Percentiles rank a stretch among this genome's conserved stretches.
Evolutionary conservation across 2,797 vertebrate genomes (phyloP).

Genomic region (Anolis apletophallus): DNA sequence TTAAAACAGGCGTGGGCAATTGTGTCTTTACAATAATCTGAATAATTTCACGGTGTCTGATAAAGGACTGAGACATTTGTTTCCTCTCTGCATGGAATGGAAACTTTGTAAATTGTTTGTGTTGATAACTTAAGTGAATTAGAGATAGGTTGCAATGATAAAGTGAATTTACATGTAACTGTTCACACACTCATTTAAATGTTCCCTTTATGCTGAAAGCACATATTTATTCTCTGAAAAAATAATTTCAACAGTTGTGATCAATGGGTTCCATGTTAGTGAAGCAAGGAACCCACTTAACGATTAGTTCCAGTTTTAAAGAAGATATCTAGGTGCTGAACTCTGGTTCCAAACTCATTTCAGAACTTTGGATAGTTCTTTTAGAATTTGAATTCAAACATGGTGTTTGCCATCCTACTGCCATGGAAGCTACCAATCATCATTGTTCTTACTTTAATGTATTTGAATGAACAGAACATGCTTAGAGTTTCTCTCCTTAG

Average conservation of each 20-base stretch:
- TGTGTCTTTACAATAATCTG: not conserved
- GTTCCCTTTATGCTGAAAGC: not conserved
- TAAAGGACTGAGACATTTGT: not conserved
- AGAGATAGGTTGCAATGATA: not conserved
- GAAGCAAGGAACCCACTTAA: too few species aligned
- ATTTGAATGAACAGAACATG: not conserved
- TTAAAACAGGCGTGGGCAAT: not conserved
- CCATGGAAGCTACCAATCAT: too few species aligned
- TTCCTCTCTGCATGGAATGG: not conserved
- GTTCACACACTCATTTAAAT: not conserved
- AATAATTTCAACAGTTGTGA: not conserved
- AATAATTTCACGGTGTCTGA: not conserved
- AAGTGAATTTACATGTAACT: not conserved
- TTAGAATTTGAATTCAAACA: too few species aligned
- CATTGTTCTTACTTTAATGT: not conserved
- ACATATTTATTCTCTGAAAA: not conserved
- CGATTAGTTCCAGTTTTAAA: too few species aligned
- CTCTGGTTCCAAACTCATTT: too few species aligned
- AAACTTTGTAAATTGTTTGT: too few species aligned
- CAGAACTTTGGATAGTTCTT: too few species aligned
- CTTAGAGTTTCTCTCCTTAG: not conserved
- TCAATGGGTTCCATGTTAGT: too few species aligned
- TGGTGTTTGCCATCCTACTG: too few species aligned
- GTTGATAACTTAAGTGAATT: not conserved
- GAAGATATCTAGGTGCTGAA: too few species aligned